phyloP scores from a whole-genome alignment of 2,888 invertebrate species.

The Tachina lurida region DNA sequence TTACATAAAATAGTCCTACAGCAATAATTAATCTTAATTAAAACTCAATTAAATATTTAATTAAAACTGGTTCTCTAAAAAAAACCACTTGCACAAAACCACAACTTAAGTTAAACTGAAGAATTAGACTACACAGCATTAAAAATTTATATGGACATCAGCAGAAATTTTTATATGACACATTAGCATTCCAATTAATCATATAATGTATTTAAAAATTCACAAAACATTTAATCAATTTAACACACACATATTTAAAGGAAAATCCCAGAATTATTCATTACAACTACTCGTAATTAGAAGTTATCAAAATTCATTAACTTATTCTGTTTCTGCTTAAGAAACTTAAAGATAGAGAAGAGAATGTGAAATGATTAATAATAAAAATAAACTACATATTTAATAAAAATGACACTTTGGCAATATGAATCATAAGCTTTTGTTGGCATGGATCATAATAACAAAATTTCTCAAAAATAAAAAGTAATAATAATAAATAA shows the following conservation, averaged over 20 bases:
- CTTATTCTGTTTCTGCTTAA: background rate
- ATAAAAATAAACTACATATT: background rate
- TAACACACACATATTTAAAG: background rate
- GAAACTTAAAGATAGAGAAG: background rate
- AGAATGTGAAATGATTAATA: slow-evolving; percentile 13
- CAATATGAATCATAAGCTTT: slow-evolving; percentile 43
- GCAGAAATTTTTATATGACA: background rate
- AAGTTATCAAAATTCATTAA: background rate
- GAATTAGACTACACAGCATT: background rate
- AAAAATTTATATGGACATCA: background rate
- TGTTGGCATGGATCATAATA: slow-evolving; percentile 12
- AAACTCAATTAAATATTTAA: background rate
- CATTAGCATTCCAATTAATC: background rate
- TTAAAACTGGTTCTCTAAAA: background rate
- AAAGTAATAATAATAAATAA: background rate
- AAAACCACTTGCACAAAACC: background rate
- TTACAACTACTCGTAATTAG: background rate
- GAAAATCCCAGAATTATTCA: slow-evolving; percentile 34
- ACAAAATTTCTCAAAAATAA: slow-evolving; percentile 31
- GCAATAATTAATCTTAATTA: too few species aligned
- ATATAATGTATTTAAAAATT: background rate
- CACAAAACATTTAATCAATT: slow-evolving; percentile 34
- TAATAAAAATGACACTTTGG: slow-evolving; percentile 41
- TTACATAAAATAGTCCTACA: too few species aligned
- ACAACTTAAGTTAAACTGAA: background rate